A percentile compares a stretch with the other conserved stretches of the same genome.
phyloP scores from a whole-genome alignment of 2,797 vertebrate species.

The Arrhamphus sclerolepis region DNA sequence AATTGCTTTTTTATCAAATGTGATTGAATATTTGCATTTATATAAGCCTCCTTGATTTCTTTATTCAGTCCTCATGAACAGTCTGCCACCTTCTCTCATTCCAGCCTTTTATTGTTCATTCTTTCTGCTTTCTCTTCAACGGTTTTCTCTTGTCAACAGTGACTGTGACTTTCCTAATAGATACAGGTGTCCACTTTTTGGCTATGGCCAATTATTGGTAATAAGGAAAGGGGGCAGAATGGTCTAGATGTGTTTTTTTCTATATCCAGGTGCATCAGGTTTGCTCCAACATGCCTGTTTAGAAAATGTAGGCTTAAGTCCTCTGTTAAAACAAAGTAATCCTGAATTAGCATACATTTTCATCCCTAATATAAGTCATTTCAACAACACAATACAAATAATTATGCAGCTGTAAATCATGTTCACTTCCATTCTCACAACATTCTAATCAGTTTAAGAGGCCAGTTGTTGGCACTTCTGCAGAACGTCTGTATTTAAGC shows the following conservation, averaged over 20 bases:
- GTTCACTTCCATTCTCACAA: constrained; percentile 3
- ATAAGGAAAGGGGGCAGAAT: constrained; percentile 2
- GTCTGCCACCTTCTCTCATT: constrained; percentile 28
- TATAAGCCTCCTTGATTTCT: constrained; percentile 49
- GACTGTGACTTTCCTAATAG: too few species aligned
- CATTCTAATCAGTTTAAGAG: too few species aligned
- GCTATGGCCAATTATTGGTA: constrained; percentile 33
- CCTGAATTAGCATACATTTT: constrained; percentile 25
- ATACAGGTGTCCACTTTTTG: constrained; percentile 7
- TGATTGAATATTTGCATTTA: constrained; percentile 52
- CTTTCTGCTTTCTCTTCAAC: constrained; percentile 11
- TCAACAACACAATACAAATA: background rate
- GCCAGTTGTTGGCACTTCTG: too few species aligned
- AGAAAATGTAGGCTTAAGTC: too few species aligned
- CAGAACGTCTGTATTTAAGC: too few species aligned
- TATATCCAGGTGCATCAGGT: constrained; percentile 42
- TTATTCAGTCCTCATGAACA: constrained; percentile 23
- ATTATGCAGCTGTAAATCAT: constrained; percentile 11
- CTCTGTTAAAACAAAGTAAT: constrained; percentile 33
- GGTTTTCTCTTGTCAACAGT: constrained; percentile 25
- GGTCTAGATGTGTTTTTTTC: constrained; percentile 34
- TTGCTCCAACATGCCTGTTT: too few species aligned
- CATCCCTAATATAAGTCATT: background rate
- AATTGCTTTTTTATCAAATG: constrained; percentile 26
- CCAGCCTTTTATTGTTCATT: constrained; percentile 23